Conservation (phyloP, 1,140 invertebrate genomes). For the Portunus trituberculatus region DNA sequence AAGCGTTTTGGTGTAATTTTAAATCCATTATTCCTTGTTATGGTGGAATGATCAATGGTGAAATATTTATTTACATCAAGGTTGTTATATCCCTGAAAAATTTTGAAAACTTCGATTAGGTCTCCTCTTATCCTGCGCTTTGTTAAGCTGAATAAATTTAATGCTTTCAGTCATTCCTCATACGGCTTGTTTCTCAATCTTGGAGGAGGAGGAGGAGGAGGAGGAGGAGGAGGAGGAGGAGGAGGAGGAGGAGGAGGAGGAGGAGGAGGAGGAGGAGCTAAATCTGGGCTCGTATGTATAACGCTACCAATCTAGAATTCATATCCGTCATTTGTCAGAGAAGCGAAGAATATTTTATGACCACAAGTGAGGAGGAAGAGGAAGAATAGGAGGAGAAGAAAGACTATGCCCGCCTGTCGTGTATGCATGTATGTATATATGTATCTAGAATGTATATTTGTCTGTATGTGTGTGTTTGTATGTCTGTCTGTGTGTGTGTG, state of each 20-base stretch:
- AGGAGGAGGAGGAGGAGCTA: not conserved
- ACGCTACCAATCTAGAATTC: not conserved
- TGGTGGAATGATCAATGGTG: too few species aligned
- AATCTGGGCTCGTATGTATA: conserved; percentile 5
- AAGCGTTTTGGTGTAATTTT: too few species aligned
- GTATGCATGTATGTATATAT: conserved; percentile 12
- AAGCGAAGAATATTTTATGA: conserved; percentile 17
- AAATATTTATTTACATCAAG: too few species aligned
- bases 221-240: not conserved
- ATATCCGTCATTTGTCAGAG: conserved; percentile 3
- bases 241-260: not conserved
- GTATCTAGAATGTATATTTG: not conserved
- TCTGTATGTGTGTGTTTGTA: not conserved
- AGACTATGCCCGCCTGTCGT: not conserved
- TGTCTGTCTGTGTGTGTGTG: not conserved
- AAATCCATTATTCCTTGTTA: too few species aligned
- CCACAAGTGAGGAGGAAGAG: not conserved
- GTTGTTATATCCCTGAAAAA: too few species aligned
- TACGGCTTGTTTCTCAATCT: too few species aligned
- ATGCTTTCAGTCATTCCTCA: too few species aligned
- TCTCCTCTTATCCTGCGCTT: too few species aligned
- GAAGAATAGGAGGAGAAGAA: not conserved
- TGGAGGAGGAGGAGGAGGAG: too few species aligned
- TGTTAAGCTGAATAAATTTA: too few species aligned
- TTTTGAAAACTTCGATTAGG: too few species aligned